Base-by-base conservation (phyloP, 2,888 invertebrate species). In the Drosophila tanythrix region DNA sequence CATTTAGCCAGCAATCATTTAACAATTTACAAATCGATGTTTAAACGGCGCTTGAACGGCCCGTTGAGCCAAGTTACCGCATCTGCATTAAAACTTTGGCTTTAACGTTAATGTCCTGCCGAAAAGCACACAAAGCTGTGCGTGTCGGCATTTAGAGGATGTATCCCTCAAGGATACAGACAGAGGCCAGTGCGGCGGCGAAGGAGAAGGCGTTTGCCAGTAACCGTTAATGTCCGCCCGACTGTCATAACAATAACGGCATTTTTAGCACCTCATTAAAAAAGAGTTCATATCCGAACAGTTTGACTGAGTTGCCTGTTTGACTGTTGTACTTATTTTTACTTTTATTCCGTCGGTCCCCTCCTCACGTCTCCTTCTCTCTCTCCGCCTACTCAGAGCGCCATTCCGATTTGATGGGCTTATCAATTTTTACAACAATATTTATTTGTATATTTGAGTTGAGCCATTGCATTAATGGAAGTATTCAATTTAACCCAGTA, bases 21-120 rank as follows among this genome's bases (percentile, higher is more conserved):
- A 85, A 86, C 91, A 91, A 92, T 92, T 92, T 89, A 87, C 92
- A 92, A 92, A 92, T 92, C 91, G 92, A 91, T 89, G 81, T 90
- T 92, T 92, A 92, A 92, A 84, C 89, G 86, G 79, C 81, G 76
- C 81, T 89, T 83, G 76, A 88, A 38, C 53, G 55, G 55, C 48
- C 56, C 71, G 40, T 31, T 10, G 59, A 31, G 58, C 76, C 64
- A 57, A 64, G 38, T 64, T 60, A 63, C 71, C 72, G 72, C 77
- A 76, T 76, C 63, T 67, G 78, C 78, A 80, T 80, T 76, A 80
- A 81, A 85, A 88, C 52, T 82, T 87, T 82, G 57, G 65, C 78
- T 79, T 88, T 74, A 89, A 85, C 74, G 75, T 83, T 83, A 87
- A 85, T 83, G 84, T 66, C 73, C 76, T 70, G 84, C 43, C 75